These are phyloP conservation scores for Diogma glabrata DNA, from an alignment of 2,888 invertebrate species.

Conservation along the genomic window DNA sequence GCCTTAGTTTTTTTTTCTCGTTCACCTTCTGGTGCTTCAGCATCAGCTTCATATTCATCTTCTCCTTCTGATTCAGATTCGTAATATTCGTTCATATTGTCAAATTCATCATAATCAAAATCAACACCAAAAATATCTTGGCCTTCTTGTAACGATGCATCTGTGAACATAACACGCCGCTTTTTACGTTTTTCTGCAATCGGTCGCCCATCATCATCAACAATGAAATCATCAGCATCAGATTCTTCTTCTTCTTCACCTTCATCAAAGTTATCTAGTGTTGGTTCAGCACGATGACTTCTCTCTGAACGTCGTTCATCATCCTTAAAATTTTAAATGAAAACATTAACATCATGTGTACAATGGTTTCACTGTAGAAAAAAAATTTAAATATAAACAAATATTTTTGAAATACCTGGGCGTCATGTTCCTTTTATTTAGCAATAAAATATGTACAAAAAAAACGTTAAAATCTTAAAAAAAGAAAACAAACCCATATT, in stretches of 20 bases:
- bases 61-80: constrained; percentile 71
- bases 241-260: constrained; percentile 73
- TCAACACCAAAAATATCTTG: constrained; percentile 99
- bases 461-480: too few relatives aligned
- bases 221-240: constrained; percentile 93
- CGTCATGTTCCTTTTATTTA: constrained; percentile 14
- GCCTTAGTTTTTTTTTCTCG: constrained; percentile 60
- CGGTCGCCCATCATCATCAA: constrained; percentile 87
- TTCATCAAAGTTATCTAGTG: constrained; percentile 53
- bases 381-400: too few relatives aligned
- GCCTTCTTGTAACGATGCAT: constrained; percentile 90
- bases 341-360: background rate
- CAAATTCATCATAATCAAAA: constrained; percentile 87
- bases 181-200: constrained; percentile 71
- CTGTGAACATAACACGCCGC: constrained; percentile 69
- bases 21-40: constrained; percentile 59
- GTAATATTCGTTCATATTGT: constrained; percentile 77
- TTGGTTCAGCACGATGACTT: constrained; percentile 47
- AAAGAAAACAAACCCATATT: too few relatives aligned
- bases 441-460: background rate
- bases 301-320: constrained; percentile 66
- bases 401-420: constrained; percentile 12
- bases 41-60: constrained; percentile 71
- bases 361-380: background rate
- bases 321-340: constrained; percentile 42